phyloP scores from a whole-genome alignment of 30 jellyfish, hydroid and myxozoan genomes.

The Aurelia sp. region DNA sequence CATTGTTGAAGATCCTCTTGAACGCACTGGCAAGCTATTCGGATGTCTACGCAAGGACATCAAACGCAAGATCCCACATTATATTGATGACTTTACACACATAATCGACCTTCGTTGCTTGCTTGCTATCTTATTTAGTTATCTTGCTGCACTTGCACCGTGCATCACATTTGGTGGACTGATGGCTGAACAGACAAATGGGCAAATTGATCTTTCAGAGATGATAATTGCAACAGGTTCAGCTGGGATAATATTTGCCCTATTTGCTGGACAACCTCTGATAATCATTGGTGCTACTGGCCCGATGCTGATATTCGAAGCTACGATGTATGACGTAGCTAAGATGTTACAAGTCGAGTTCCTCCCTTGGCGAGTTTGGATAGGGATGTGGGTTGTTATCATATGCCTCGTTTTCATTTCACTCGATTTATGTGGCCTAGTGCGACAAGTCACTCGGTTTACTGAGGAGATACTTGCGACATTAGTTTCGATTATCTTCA shows the following conservation, averaged over 20 bases:
- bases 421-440: slow-evolving; percentile 78
- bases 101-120: slow-evolving; percentile 65
- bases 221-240: slow-evolving; percentile 79
- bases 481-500: slow-evolving; percentile 84
- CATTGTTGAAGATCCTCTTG: slow-evolving; percentile 49
- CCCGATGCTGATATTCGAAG: slow-evolving; percentile 83
- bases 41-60: slow-evolving; percentile 79
- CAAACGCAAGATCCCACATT: slow-evolving; percentile 68
- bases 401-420: slow-evolving; percentile 67
- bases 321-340: slow-evolving; percentile 68
- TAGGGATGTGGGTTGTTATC: slow-evolving; percentile 87
- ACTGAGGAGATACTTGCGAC: slow-evolving; percentile 87
- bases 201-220: slow-evolving; percentile 78
- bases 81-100: slow-evolving; percentile 68
- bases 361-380: slow-evolving; percentile 91
- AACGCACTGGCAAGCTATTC: slow-evolving; percentile 65
- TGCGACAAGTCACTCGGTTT: slow-evolving; percentile 80
- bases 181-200: slow-evolving; percentile 72
- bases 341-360: slow-evolving; percentile 67
- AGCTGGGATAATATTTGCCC: slow-evolving; percentile 75
- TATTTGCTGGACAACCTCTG: slow-evolving; percentile 90
- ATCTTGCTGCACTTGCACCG: slow-evolving; percentile 88
- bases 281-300: slow-evolving; percentile 91
- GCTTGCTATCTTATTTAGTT: slow-evolving; percentile 66
- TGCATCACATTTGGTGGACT: slow-evolving; percentile 89